Conservation (phyloP, 2,888 invertebrate species). For the Epinotia nisella region DNA sequence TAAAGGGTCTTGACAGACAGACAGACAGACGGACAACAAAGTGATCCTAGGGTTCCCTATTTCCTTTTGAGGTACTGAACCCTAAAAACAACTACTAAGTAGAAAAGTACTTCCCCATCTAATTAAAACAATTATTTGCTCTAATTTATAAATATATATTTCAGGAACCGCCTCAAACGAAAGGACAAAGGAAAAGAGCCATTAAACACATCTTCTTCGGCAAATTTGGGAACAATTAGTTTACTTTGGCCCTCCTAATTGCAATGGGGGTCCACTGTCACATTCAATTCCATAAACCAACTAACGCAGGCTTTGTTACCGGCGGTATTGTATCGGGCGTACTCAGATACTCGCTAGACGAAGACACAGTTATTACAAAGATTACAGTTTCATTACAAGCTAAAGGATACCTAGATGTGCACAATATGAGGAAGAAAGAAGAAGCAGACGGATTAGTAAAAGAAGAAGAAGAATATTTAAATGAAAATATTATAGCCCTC, state of each 20-base stretch:
- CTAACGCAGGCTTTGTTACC: conserved; percentile 22
- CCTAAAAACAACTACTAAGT: background rate
- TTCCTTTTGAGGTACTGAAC: no score
- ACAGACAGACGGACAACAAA: no score
- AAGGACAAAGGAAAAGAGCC: conserved; percentile 19
- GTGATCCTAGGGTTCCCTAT: no score
- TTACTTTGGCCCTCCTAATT: conserved; percentile 21
- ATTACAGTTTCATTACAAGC: conserved; percentile 35
- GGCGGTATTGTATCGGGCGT: conserved; percentile 27
- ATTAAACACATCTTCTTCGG: conserved; percentile 9
- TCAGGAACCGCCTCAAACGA: conserved; percentile 22
- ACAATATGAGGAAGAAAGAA: conserved; percentile 33
- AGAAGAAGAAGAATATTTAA: conserved; percentile 34
- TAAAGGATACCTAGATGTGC: conserved; percentile 23
- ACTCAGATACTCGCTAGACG: conserved; percentile 27
- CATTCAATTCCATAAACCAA: conserved; percentile 32
- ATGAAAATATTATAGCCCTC: conserved; percentile 17
- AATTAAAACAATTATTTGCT: conserved; percentile 5
- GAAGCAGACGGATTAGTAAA: conserved; percentile 31
- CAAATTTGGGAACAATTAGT: conserved; percentile 25
- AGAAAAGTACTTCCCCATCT: background rate
- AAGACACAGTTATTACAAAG: conserved; percentile 33
- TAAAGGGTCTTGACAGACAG: no score
- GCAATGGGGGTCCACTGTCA: conserved; percentile 39
- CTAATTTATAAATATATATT: conserved; percentile 21